Evolutionary conservation across 2,113 vertebrate genomes (phyloP), one percentile per base, ranked within the genome.

Genomic region (Climacteris rufus): DNA sequence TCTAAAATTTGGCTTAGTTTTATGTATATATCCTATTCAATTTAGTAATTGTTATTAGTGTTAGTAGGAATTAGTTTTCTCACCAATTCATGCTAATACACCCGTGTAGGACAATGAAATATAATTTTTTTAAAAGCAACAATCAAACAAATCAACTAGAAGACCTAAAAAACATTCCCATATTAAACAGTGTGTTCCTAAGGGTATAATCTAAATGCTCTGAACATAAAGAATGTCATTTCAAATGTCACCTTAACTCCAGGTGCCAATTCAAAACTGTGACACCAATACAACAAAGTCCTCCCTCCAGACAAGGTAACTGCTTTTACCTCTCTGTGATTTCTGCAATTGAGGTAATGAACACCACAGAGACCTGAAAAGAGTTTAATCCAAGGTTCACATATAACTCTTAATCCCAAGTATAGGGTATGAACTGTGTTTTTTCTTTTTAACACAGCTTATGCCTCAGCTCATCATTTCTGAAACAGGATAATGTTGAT

Each of bases 361-460:
- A 30, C 53, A 23, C 13, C 72, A 65, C 19, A 64, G 20, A 63
- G 59, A 87, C 15, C 13, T 42, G 44, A 50, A 50, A 0, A 56
- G 16, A 57, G 31, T 57, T 90, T 88, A 83, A 71, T 90, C 81
- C 53, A 57, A 35, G 15, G 56, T 49, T 92, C 85, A 84, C 15
- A 28, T 45, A 30, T 3, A 53, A 83, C 27, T 90, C 56, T 44
- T 81, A 83, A 95, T 84, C 50, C 65, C 0, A 1, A 71, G 11
- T 14, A 83, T 3, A 54, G 13, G 6, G 5, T 21, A 42, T 42
- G 15, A 42, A 15, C 42, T 56, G 45, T 69, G 9, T 74, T 68
- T 92, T 53, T 82, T 9, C 42, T 87, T 91, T 81, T 76, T 87
- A 94, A 79, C 49, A 72, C 52, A 94, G 85, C 33, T 95, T 92